Evolutionary conservation across 2,113 vertebrate species (phyloP), one percentile per base, ranked within the genome.

Genomic region (Crocuta crocuta): DNA sequence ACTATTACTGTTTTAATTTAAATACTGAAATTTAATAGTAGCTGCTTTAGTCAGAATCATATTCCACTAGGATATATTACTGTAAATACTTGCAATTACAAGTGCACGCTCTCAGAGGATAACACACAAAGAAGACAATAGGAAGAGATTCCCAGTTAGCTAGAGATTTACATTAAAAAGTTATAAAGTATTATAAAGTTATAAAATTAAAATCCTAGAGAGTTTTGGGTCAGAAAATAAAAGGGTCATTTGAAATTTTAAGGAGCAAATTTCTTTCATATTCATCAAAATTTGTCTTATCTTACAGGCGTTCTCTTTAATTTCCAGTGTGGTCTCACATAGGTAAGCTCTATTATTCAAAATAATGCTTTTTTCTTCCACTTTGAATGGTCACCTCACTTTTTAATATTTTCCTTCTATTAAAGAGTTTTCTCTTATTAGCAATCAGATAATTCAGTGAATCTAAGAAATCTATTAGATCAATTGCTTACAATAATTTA

Each of bases 11-110:
- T 8, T 94, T 95, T 76, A 80, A 63, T 50, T 89, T 78, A 93
- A 94, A 94, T 82, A 86, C 33, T 43, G 91, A 93, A 93, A 93
- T 48, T 96, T 43, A 86, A 74, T 28, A 55, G 55, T 86, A 50
- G 23, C 10, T 33, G 63, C 28, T 95, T 90, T 63, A 87, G 76
- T 92, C 23, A 10, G 4, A 13, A n/a, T 50, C 61, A 33, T 55
- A 74, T 35, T 45, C 8, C 10, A 86, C 12, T 50, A 53, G 23
- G 12, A 82, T 48, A 79, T 33, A 78, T 82, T 70, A 39, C 70
- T 82, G 0, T 48, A 87, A 92, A 94, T 58, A 16, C 16, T 35
- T 43, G 9, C 3, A 83, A 81, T 66, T 68, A 23, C 17, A 61
- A 86, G 12, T 45, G 19, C 31, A 33, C 55, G 53, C 63, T 80